Base-by-base conservation (phyloP, 2,113 vertebrate species). In the Lasiurus cinereus region DNA sequence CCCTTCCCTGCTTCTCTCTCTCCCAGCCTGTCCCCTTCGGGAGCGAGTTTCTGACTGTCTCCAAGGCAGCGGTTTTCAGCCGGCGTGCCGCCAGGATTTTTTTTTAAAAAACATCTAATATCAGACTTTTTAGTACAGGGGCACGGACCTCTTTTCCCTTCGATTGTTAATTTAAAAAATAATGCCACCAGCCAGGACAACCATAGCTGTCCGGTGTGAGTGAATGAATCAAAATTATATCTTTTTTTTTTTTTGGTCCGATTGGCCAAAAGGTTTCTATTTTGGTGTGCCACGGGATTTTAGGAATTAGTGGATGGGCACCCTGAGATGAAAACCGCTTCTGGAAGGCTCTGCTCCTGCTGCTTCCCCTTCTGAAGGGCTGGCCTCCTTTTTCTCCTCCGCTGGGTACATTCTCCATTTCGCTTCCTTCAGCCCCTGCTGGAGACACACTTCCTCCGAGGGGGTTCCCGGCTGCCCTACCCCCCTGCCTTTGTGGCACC, bases 371-470 rank as follows among this genome's bases (percentile, higher is more conserved):
- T 85, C 70, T 90, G 87, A 87, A 88, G 56, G 29, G 21, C 83
- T 90, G 76, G 87, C 93, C 83, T 95, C 80, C 69, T 69, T 93
- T 94, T 88, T 72, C 83, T 94, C 46, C 59, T 83, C 72, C 39
- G 69, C 72, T 46, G 36, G 84, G 67, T 69, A 76, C 74, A 88
- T 94, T 95, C 96, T 95, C 84, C 93, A 76, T 92, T 97, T 96
- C 88, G 96, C 93, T 96, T 97, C 97, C 96, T 95, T 91, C 88
- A 89, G 88, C 73, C 96, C 79, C 78, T 92, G 94, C 93, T 95
- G 85, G 88, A 96, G 95, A 96, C 69, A 74, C 0, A 90, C 97
- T 96, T 97, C 97, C 97, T 96, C 92, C 88, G n/a, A 90, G 92
- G 82, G 90, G 88, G 95, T 92, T 97, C 96, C 76, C 54, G 54